A percentile compares a stretch with the other conserved stretches of the same genome.
Evolutionary conservation across 1,140 invertebrate species (phyloP).

Genomic region (Oncopodura yosiiana): DNA sequence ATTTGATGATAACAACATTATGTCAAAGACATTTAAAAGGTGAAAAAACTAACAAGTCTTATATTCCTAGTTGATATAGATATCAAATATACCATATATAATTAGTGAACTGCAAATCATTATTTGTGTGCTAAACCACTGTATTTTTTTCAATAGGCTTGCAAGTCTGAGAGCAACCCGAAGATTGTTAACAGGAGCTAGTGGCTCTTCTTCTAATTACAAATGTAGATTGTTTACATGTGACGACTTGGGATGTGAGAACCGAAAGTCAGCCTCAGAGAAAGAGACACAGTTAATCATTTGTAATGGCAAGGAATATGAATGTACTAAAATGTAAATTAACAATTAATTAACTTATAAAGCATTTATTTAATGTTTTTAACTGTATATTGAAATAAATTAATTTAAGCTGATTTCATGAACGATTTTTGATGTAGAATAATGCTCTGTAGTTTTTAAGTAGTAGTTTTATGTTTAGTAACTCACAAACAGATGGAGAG

Average conservation of each 20-base stretch:
- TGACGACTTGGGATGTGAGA: slow-evolving; percentile 5
- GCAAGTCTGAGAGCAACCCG: slow-evolving; percentile 23
- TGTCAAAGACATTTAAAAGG: slow-evolving; percentile 35
- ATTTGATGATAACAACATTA: slow-evolving; percentile 33
- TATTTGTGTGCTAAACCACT: background rate
- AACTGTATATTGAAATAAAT: too few relatives aligned
- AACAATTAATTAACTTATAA: background rate
- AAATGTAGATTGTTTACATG: slow-evolving; percentile 3
- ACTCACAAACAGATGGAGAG: too few relatives aligned
- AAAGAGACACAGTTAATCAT: background rate
- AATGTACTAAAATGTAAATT: slow-evolving; percentile 4
- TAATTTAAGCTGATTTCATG: too few relatives aligned
- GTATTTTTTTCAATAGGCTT: slow-evolving; percentile 1
- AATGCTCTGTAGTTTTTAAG: too few relatives aligned
- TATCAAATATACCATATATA: background rate
- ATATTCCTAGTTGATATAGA: background rate
- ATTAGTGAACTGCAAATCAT: background rate
- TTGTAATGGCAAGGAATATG: background rate
- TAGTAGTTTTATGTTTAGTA: too few relatives aligned
- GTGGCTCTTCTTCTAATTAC: background rate
- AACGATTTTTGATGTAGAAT: too few relatives aligned
- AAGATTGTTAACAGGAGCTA: background rate
- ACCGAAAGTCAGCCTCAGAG: background rate
- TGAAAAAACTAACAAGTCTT: background rate
- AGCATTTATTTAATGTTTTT: background rate